Base-by-base conservation (phyloP, 2,113 vertebrate genomes). In the Paradisaea rubra region DNA sequence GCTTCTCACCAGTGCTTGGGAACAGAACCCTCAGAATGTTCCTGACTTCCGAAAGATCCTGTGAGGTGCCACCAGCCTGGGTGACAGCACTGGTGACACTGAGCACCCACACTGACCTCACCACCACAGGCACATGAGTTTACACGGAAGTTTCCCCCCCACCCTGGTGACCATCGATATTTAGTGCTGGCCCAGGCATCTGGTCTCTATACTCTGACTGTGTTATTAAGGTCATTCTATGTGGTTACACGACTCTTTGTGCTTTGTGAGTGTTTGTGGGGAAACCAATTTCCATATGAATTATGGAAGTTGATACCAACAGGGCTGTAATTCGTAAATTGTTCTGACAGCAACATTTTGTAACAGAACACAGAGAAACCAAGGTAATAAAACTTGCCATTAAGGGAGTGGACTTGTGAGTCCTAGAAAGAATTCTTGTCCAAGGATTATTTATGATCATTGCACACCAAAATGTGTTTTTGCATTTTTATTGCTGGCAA, bases 401-500 rank as follows among this genome's bases (percentile, higher is more conserved):
- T 89, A 70, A 77, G 85, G 91, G 86, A 93, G 83, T 64, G 70
- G 87, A 86, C 85, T 76, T 91, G 77, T 14, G 66, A 86, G 88
- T 91, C 90, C 87, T 88, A 82, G 68, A 73, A 92, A 91, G 80
- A 89, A 88, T 87, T 82, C 95, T 85, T 90, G 92, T 90, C 90
- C 84, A 66, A 69, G 89, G 85, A 73, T 96, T 96, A 96, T 96
- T 96, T 96, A 96, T 91, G 91, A 91, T 91, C 91, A 84, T 86
- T 88, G 50, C 86, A 30, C 50, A 78, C 74, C 90, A 88, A 93
- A 96, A 96, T 86, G 91, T 87, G 83, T 3, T 89, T 95, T 95
- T 91, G 92, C 94, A 92, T 96, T 95, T 96, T 97, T 94, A 95
- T 95, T 91, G 91, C 95, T 59, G 57, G 92, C 69, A 96, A 96